These are phyloP conservation scores for Scolopax rusticola DNA, from an alignment of 2,797 vertebrate genomes.

Conservation along the genomic window DNA sequence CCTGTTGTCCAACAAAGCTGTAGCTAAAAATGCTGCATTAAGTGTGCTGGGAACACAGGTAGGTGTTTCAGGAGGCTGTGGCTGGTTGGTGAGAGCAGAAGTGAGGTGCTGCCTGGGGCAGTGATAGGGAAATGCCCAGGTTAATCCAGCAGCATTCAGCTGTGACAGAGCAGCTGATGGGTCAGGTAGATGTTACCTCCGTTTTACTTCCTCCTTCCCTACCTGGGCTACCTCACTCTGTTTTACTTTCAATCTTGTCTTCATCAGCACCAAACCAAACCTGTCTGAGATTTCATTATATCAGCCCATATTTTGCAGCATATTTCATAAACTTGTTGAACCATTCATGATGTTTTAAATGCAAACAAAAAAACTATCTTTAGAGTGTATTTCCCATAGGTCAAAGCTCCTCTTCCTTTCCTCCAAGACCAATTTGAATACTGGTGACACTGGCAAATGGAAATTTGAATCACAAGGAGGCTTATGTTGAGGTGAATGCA, in stretches of 20 bases:
- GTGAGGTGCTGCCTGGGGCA: slow-evolving; percentile 52
- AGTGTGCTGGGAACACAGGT: not conserved
- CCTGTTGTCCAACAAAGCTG: not conserved
- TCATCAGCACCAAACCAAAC: not conserved
- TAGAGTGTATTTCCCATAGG: not conserved
- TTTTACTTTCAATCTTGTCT: not conserved
- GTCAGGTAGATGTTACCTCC: slow-evolving; percentile 11
- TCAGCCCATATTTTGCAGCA: not conserved
- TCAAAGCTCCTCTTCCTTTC: not conserved
- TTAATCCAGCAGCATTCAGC: slow-evolving; percentile 57
- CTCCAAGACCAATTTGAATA: not conserved
- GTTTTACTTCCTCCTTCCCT: not conserved
- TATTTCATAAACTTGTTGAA: not conserved
- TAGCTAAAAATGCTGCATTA: not conserved
- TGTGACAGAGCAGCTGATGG: slow-evolving; percentile 49
- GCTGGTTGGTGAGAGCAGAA: not conserved
- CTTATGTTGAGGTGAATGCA: not conserved
- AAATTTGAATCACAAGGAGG: not conserved
- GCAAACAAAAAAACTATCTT: not conserved
- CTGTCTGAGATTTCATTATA: not conserved
- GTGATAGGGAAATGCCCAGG: slow-evolving; percentile 40
- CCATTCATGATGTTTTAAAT: not conserved
- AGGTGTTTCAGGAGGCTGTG: not conserved
- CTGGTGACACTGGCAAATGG: not conserved
- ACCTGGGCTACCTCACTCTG: not conserved